A percentile compares a stretch with the other conserved stretches of the same genome.
phyloP scores from a whole-genome alignment of 35 echinoderm and acorn worm genomes.

The Hemicentrotus pulcherrimus region DNA sequence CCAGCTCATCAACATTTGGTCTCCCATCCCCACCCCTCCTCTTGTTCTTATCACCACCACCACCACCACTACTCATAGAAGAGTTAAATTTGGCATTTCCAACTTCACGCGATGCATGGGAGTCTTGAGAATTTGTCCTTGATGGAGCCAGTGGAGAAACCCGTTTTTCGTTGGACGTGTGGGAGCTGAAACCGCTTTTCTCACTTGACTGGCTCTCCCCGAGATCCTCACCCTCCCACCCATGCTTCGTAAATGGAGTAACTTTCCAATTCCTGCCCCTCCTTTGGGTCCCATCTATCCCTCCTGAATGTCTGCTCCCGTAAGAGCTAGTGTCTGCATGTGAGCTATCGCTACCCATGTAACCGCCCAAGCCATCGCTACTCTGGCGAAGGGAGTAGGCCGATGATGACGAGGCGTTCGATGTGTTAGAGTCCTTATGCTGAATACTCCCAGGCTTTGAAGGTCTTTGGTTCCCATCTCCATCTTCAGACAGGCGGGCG shows the following conservation, averaged over 20 bases:
- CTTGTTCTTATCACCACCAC: not conserved
- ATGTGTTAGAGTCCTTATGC: conserved; percentile 28
- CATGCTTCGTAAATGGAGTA: not conserved
- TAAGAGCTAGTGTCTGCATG: not conserved
- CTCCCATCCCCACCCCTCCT: not conserved
- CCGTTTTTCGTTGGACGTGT: not conserved
- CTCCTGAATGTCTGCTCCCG: not conserved
- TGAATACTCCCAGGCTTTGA: not conserved
- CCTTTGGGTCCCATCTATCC: not conserved
- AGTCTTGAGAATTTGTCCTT: not conserved
- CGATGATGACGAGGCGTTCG: not conserved
- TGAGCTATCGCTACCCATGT: not conserved
- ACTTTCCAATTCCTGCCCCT: conserved; percentile 6
- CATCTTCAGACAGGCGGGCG: conserved; percentile 28
- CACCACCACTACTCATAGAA: not conserved
- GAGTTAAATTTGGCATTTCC: not conserved
- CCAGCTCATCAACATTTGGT: conserved; percentile 34
- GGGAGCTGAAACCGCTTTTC: not conserved
- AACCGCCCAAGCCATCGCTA: not conserved
- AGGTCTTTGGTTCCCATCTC: too few species aligned
- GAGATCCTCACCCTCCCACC: conserved; percentile 4
- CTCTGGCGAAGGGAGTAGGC: not conserved
- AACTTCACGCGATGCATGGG: not conserved
- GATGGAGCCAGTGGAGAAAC: not conserved
- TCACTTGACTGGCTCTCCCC: not conserved